Evolutionary conservation across 2,113 vertebrate genomes (phyloP).

Genomic region (Erythrocebus patas): DNA sequence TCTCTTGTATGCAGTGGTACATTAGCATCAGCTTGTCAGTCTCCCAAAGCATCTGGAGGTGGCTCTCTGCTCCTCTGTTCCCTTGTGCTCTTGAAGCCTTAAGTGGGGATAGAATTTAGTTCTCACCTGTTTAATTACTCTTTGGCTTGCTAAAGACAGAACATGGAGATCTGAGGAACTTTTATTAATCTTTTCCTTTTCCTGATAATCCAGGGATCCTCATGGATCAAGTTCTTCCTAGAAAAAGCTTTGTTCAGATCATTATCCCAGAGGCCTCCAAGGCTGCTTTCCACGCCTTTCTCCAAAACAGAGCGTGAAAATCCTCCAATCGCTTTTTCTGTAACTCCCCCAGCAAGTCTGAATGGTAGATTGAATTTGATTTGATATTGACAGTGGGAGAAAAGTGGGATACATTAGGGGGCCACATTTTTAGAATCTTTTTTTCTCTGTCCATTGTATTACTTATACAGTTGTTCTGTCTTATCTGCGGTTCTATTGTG

Average conservation of each 20-base stretch:
- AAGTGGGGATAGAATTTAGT: not conserved
- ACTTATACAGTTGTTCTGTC: not conserved
- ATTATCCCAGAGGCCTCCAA: not conserved
- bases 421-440: not conserved
- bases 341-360: not conserved
- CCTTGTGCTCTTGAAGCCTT: not conserved
- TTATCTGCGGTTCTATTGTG: fast-evolving
- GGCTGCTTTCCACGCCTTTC: not conserved
- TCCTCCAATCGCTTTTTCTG: not conserved
- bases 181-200: not conserved
- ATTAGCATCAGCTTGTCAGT: not conserved
- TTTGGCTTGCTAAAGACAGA: not conserved
- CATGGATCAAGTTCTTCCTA: not conserved
- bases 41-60: not conserved
- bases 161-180: not conserved
- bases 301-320: not conserved
- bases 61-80: not conserved
- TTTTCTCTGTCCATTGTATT: not conserved
- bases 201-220: not conserved
- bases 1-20: not conserved
- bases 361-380: not conserved
- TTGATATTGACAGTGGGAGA: not conserved
- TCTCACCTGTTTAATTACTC: not conserved
- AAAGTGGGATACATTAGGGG: not conserved
- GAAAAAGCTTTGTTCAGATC: not conserved